Evolutionary conservation across 30 jellyfish, hydroid and myxozoan genomes (phyloP).

Genomic region (Cassiopea xamachana): DNA sequence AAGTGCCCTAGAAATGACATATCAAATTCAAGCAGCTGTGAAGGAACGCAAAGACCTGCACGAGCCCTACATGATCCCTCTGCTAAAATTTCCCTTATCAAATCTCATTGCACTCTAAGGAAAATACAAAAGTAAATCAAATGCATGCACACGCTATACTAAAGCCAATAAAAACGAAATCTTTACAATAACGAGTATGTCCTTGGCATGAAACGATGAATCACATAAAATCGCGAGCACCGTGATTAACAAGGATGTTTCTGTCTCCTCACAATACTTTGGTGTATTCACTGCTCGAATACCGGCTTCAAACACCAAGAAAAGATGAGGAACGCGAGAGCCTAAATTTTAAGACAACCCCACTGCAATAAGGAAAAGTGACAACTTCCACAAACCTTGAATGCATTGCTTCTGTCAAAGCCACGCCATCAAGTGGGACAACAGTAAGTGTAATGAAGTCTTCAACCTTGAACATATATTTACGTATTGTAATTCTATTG

Average conservation of each 20-base stretch:
- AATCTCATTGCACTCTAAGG: too few relatives aligned
- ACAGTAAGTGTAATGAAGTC: conserved; percentile 81
- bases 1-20: too few relatives aligned
- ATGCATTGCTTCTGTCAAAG: conserved; percentile 93
- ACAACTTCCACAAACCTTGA: conserved; percentile 44
- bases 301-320: conserved; percentile 33
- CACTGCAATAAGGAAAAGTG: neutral
- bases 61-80: too few relatives aligned
- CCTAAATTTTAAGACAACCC: neutral
- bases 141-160: neutral
- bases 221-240: conserved; percentile 14
- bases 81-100: too few relatives aligned
- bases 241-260: conserved; percentile 35
- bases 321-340: conserved; percentile 30
- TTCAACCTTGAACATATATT: conserved; percentile 55
- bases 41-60: too few relatives aligned
- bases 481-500: neutral
- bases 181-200: neutral
- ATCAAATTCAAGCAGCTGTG: too few relatives aligned
- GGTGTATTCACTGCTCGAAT: conserved; percentile 10
- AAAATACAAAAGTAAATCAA: too few relatives aligned
- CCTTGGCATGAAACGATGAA: conserved; percentile 44
- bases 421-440: conserved; percentile 94
- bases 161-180: neutral
- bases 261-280: conserved; percentile 44